Base-by-base conservation (phyloP, 2,888 invertebrate species). In the Gerosis bhagava region DNA sequence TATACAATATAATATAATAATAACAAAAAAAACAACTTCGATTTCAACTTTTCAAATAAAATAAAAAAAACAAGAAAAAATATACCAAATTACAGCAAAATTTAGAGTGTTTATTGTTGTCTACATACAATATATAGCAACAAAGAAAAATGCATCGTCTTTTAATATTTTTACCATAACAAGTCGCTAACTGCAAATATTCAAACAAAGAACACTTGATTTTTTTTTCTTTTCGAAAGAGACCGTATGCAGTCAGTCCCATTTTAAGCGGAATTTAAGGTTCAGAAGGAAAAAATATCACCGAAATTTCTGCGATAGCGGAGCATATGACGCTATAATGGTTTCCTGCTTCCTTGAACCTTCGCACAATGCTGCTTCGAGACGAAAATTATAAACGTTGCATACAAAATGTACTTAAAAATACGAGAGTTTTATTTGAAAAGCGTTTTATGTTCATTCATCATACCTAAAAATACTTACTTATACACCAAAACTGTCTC, bases 311-410 rank as follows among this genome's bases (percentile, higher is more conserved):
- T 65, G 63, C 69, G 72, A 73, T 74, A 75, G 64, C 60, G 19
- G 65, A 68, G 76, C 80, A 77, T 71, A 75, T 73, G 77, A 69
- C 67, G 70, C 72, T 67, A 67, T 83, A 83, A 84, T 83, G 84
- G 83, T 68, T 84, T 84, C 84, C 84, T 70, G 82, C 70, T 83
- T 81, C 80, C 83, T 79, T 63, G 54, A 67, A 64, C 68, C 65
- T 58, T 41, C 55, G 52, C 75, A 78, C 81, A 83, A 82, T 81
- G 67, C 68, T 55, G 55, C 63, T 67, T 63, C 70, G 65, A 69
- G 70, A 75, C 73, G 70, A 76, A 83, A 79, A 78, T 76, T 71
- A 70, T 73, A 70, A 77, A 76, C 72, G 70, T 67, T 65, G 60
- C 62, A 57, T 56, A 53, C 49, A 51, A 50, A 56, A 53, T 52